These are phyloP conservation scores for Pemphigus obesinymphae DNA, from an alignment of 1,140 invertebrate species.

Conservation along the genomic window DNA sequence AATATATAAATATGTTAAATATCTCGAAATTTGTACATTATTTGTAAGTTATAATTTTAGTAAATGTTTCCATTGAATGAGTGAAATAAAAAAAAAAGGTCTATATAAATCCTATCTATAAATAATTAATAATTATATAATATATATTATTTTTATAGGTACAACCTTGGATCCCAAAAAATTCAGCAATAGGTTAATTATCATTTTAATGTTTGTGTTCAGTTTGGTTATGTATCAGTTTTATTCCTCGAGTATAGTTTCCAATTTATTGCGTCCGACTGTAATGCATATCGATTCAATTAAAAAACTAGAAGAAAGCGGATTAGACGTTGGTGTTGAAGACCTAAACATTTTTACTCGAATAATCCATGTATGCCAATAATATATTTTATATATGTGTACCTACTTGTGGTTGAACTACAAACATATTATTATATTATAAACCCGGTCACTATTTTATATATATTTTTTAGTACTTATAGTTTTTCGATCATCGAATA, in stretches of 20 bases:
- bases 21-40: no score
- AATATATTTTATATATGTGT: not conserved
- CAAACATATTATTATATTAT: no score
- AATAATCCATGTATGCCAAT: not conserved
- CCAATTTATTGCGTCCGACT: constrained; percentile 48
- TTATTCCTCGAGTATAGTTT: constrained; percentile 43
- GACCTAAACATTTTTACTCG: not conserved
- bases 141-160: no score
- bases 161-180: not conserved
- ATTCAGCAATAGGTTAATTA: constrained; percentile 9
- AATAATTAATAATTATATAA: no score
- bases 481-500: no score
- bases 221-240: constrained; percentile 58
- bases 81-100: no score
- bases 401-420: not conserved
- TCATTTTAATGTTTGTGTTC: constrained; percentile 36
- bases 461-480: no score
- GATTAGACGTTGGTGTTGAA: constrained; percentile 9
- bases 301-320: constrained; percentile 15
- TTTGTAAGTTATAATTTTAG: no score
- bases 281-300: not conserved
- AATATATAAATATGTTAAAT: no score
- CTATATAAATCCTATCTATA: no score
- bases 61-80: no score
- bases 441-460: no score